Evolutionary conservation across 1,140 invertebrate genomes (phyloP).

Genomic region (Listronotus bonariensis): DNA sequence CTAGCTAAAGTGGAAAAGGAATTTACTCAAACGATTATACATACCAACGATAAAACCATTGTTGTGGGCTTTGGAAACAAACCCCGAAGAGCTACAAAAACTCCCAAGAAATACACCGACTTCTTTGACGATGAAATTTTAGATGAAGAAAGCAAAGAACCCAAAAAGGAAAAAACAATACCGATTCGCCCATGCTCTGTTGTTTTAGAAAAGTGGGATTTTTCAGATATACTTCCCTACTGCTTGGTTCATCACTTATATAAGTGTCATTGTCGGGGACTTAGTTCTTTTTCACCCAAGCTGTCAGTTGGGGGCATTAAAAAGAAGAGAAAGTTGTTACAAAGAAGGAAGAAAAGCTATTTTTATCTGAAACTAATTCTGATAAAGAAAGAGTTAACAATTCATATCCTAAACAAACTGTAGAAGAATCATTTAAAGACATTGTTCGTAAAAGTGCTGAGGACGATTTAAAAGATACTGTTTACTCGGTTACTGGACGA

Average conservation of each 20-base stretch:
- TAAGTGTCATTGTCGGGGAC: conserved; percentile 49
- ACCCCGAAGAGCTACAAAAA: conserved; percentile 48
- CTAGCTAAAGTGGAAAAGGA: conserved; percentile 56
- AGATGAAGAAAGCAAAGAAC: conserved; percentile 1
- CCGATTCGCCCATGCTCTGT: conserved; percentile 33
- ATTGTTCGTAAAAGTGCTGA: neutral
- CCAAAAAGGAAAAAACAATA: conserved; percentile 9
- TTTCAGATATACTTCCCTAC: conserved; percentile 47
- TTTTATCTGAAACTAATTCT: neutral
- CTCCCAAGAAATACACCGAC: conserved; percentile 54
- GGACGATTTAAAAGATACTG: neutral
- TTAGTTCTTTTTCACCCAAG: neutral
- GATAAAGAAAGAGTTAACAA: neutral
- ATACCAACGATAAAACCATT: conserved; percentile 54
- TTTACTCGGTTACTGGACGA: conserved; percentile 6
- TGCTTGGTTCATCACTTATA: conserved; percentile 53
- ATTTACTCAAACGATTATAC: conserved; percentile 57
- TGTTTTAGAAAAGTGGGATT: conserved; percentile 39
- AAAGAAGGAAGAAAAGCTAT: neutral
- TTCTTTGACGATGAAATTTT: conserved; percentile 44
- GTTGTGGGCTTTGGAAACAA: conserved; percentile 51
- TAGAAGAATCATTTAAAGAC: conserved; percentile 2
- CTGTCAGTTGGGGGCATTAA: neutral
- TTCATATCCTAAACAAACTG: neutral
- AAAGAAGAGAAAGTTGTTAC: neutral